Conservation (phyloP, 2,888 invertebrate genomes). For the Acanthosepion lycidas region DNA sequence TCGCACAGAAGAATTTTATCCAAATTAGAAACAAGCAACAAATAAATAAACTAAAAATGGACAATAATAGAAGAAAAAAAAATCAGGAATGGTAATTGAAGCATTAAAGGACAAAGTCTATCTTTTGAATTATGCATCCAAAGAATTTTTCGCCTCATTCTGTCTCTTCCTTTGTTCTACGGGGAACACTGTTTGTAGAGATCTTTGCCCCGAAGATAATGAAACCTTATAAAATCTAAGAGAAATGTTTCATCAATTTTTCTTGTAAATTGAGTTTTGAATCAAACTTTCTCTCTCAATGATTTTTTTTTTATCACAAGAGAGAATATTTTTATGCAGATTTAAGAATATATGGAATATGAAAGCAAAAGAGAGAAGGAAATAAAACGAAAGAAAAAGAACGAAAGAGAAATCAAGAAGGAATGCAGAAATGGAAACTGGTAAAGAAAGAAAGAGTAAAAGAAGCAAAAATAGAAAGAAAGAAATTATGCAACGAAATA, state of each 20-base stretch:
- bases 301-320: background rate
- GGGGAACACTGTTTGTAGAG: background rate
- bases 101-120: background rate
- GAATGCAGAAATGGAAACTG: background rate
- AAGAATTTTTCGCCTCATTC: background rate
- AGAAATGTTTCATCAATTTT: background rate
- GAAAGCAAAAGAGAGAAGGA: background rate
- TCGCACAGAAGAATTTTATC: too few species aligned
- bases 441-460: background rate
- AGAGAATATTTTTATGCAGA: background rate
- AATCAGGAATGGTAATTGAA: background rate
- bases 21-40: too few species aligned
- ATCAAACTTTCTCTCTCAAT: background rate
- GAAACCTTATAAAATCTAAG: background rate
- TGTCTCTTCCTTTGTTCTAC: background rate
- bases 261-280: conserved; percentile 6
- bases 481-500: background rate
- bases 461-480: background rate
- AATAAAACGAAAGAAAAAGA: background rate
- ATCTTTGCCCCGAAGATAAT: background rate
- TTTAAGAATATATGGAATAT: background rate
- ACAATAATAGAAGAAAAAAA: background rate
- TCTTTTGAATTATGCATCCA: background rate
- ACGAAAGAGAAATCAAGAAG: background rate
- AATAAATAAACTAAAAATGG: too few species aligned